Conservation (phyloP, 2,113 vertebrate genomes). For the Pogonocichla stellata region DNA sequence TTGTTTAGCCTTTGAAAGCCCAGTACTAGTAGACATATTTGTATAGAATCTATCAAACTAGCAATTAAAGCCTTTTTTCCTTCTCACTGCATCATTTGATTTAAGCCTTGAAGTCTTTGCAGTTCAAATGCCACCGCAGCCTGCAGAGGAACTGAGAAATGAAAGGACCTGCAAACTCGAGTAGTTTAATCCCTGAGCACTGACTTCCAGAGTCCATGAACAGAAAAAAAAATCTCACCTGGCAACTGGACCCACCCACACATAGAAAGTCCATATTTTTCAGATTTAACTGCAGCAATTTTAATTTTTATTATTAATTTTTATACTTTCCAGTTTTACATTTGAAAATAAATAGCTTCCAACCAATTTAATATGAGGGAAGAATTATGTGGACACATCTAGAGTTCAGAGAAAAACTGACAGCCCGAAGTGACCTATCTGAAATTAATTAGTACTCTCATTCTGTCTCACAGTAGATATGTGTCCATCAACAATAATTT, state of each 20-base stretch:
- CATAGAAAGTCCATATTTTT: not conserved
- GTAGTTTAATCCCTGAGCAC: not conserved
- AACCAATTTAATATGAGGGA: not conserved
- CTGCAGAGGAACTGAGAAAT: not conserved
- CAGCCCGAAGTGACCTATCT: not conserved
- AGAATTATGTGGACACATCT: not conserved
- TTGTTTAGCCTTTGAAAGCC: not conserved
- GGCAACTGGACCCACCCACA: not conserved
- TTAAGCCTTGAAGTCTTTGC: not conserved
- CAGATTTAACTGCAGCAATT: not conserved
- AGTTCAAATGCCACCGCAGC: not conserved
- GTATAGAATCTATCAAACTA: not conserved
- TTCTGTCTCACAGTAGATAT: not conserved
- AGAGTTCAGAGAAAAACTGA: not conserved
- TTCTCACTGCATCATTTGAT: not conserved
- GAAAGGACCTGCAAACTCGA: not conserved
- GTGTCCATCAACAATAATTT: not conserved
- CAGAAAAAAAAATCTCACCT: not conserved
- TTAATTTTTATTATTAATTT: no score
- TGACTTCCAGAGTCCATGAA: not conserved
- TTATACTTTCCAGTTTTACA: not conserved
- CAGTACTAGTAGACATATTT: not conserved
- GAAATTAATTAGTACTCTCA: slow-evolving; percentile 1
- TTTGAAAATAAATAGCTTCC: not conserved
- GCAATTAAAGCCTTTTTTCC: not conserved